Evolutionary conservation across 1,140 invertebrate genomes (phyloP).

Genomic region (Latrodectus geometricus): DNA sequence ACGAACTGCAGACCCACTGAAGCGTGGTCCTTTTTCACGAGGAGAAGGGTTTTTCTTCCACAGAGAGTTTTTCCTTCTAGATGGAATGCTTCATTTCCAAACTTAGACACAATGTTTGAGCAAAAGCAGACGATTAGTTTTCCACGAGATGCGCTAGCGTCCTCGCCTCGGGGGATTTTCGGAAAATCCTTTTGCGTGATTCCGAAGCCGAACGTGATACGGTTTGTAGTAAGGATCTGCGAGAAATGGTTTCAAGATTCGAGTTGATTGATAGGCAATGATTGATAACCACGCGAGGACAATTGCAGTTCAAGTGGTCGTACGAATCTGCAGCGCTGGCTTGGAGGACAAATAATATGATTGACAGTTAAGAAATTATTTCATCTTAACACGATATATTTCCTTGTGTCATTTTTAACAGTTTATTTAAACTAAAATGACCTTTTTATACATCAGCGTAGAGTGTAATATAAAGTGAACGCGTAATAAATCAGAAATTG

Average conservation of each 20-base stretch:
- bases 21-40: background rate
- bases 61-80: background rate
- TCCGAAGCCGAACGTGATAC: background rate
- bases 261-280: background rate
- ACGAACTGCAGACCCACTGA: conserved; percentile 46
- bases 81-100: conserved; percentile 25
- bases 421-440: too few species aligned
- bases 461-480: too few species aligned
- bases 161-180: background rate
- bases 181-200: background rate
- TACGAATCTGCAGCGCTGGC: too few species aligned
- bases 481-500: too few species aligned
- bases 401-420: too few species aligned
- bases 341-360: too few species aligned
- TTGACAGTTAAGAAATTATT: too few species aligned
- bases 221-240: background rate
- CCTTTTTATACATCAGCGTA: too few species aligned
- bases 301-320: background rate
- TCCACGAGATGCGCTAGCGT: background rate
- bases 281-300: background rate
- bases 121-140: conserved; percentile 8
- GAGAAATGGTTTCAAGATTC: background rate
- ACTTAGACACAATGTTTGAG: conserved; percentile 1
- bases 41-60: background rate
- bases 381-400: too few species aligned